Evolutionary conservation across 2,113 vertebrate species (phyloP).

Genomic region (Paramormyrops kingsleyae): DNA sequence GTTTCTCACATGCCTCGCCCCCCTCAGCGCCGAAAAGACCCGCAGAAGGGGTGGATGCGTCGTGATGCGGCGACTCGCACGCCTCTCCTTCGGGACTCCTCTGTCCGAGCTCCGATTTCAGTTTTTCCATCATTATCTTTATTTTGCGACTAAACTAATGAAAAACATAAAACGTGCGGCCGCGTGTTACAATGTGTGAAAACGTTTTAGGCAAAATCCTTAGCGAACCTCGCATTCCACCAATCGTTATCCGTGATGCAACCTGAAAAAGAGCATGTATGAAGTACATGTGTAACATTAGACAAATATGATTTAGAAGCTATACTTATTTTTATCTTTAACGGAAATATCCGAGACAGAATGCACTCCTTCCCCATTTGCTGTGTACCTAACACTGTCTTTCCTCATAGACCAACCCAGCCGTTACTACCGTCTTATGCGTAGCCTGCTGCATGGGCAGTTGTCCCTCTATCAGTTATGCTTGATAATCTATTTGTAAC

Average conservation of each 20-base stretch:
- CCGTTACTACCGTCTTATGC: neutral
- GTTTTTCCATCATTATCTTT: slow-evolving; percentile 72
- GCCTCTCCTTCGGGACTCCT: slow-evolving; percentile 56
- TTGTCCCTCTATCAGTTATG: neutral
- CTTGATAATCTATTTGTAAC: neutral
- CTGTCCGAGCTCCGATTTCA: slow-evolving; percentile 60
- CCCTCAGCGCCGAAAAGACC: slow-evolving; percentile 25
- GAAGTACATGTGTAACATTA: neutral
- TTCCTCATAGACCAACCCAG: neutral
- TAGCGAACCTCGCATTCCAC: neutral
- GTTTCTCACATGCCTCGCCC: slow-evolving; percentile 58
- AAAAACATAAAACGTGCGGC: slow-evolving; percentile 4
- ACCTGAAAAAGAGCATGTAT: neutral
- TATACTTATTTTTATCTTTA: neutral
- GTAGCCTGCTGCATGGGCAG: neutral
- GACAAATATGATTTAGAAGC: neutral
- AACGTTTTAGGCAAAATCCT: neutral
- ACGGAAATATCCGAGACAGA: neutral
- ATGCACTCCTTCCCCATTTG: neutral
- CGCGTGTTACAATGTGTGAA: neutral
- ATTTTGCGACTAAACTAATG: slow-evolving; percentile 8
- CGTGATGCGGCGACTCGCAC: slow-evolving; percentile 47
- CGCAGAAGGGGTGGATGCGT: slow-evolving; percentile 37
- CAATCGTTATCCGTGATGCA: neutral
- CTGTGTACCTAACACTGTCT: neutral